phyloP scores from a whole-genome alignment of 1,140 invertebrate species.

The Drosophila micromelanica region DNA sequence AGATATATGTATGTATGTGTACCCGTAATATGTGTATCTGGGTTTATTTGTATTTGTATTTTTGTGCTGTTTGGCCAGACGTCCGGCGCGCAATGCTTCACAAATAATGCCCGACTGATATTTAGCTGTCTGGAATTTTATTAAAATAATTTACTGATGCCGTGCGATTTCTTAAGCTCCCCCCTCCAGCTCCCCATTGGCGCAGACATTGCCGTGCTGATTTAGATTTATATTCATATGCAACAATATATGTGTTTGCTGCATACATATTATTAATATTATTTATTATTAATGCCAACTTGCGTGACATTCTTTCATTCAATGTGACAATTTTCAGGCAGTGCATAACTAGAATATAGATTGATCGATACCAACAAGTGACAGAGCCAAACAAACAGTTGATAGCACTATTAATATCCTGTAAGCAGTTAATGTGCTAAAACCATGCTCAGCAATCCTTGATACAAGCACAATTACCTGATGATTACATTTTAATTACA shows the following conservation, averaged over 20 bases:
- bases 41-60: constrained; percentile 1
- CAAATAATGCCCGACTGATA: constrained; percentile 44
- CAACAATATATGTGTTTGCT: constrained; percentile 15
- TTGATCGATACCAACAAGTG: constrained; percentile 31
- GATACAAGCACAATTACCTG: too few relatives aligned
- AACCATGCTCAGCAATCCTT: too few relatives aligned
- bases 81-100: constrained; percentile 25
- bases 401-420: constrained; percentile 4
- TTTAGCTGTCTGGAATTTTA: constrained; percentile 64
- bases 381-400: not conserved
- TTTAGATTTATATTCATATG: constrained; percentile 56
- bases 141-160: constrained; percentile 67
- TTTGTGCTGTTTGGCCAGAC: constrained; percentile 24
- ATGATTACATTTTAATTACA: too few relatives aligned
- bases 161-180: constrained; percentile 18
- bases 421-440: not conserved
- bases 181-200: not conserved
- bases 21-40: not conserved
- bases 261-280: constrained; percentile 39
- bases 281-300: constrained; percentile 53
- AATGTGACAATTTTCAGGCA: constrained; percentile 54
- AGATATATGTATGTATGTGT: not conserved
- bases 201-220: constrained; percentile 6
- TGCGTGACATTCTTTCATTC: constrained; percentile 64
- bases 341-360: constrained; percentile 28